Conservation (phyloP, 2,888 invertebrate genomes). For the Nemoura dubitans region DNA sequence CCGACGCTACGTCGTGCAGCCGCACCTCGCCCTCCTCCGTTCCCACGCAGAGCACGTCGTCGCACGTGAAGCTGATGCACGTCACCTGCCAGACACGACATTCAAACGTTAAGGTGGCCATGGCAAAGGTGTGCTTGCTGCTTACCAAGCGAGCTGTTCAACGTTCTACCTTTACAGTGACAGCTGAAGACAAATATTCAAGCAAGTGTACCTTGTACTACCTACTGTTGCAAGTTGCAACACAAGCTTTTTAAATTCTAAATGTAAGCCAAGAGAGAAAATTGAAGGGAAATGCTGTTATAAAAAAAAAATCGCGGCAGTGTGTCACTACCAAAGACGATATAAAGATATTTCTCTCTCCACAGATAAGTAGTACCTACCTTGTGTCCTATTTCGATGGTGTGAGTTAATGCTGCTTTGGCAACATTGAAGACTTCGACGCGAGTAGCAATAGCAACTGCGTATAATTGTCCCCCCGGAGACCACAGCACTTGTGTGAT, state of each 20-base stretch:
- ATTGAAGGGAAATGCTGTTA: too few relatives aligned
- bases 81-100: slow-evolving; percentile 18
- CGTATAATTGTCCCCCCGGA: slow-evolving; percentile 79
- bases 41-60: slow-evolving; percentile 73
- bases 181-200: too few relatives aligned
- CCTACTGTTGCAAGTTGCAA: too few relatives aligned
- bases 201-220: too few relatives aligned
- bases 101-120: background rate
- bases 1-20: slow-evolving; percentile 52
- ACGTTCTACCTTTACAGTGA: background rate
- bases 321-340: too few relatives aligned
- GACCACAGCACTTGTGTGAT: slow-evolving; percentile 69
- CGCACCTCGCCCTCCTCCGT: slow-evolving; percentile 77
- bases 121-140: too few relatives aligned
- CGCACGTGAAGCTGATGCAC: slow-evolving; percentile 55
- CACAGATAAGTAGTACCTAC: too few relatives aligned
- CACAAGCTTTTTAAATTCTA: too few relatives aligned
- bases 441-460: slow-evolving; percentile 74
- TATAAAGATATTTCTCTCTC: too few relatives aligned
- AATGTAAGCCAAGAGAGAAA: too few relatives aligned
- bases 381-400: slow-evolving; percentile 73
- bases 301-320: too few relatives aligned
- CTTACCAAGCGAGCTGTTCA: background rate
- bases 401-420: slow-evolving; percentile 76
- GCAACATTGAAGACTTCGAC: slow-evolving; percentile 85